These are phyloP conservation scores for Prietella phreatophila DNA, from an alignment of 2,113 vertebrate species.

Conservation along the genomic window DNA sequence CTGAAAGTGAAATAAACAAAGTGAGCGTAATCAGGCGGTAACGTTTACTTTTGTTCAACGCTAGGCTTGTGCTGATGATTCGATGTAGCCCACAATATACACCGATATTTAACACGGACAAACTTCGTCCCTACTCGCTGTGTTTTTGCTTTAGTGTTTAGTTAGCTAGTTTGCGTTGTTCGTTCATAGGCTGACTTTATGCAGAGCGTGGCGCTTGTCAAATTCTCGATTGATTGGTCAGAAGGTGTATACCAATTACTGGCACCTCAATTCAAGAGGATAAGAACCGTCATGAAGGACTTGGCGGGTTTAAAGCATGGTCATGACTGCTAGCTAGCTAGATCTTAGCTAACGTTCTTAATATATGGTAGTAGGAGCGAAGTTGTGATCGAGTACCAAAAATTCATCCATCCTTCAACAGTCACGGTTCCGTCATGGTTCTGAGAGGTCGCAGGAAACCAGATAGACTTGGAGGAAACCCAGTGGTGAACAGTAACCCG, in stretches of 20 bases:
- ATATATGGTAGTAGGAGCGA: neutral
- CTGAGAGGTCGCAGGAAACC: neutral
- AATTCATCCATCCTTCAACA: neutral
- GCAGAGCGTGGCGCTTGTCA: neutral
- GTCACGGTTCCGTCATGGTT: neutral
- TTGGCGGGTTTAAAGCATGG: neutral
- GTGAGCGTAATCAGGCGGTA: slow-evolving; percentile 18
- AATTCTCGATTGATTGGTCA: neutral
- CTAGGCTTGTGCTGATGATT: slow-evolving; percentile 15
- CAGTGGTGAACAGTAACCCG: neutral
- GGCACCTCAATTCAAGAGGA: neutral
- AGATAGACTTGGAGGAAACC: neutral
- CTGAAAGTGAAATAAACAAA: slow-evolving; percentile 39
- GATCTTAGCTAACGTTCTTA: neutral
- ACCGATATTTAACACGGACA: neutral
- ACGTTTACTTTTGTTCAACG: neutral
- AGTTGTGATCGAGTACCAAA: neutral
- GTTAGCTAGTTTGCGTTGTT: neutral
- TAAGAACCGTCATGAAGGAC: neutral
- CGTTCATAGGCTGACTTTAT: neutral
- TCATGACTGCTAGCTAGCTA: neutral
- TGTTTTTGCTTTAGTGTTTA: neutral
- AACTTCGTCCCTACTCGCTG: too few species aligned
- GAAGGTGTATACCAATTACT: neutral
- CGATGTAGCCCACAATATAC: neutral